Conservation (phyloP, 2,888 invertebrate species). For the Epirrita christyi region DNA sequence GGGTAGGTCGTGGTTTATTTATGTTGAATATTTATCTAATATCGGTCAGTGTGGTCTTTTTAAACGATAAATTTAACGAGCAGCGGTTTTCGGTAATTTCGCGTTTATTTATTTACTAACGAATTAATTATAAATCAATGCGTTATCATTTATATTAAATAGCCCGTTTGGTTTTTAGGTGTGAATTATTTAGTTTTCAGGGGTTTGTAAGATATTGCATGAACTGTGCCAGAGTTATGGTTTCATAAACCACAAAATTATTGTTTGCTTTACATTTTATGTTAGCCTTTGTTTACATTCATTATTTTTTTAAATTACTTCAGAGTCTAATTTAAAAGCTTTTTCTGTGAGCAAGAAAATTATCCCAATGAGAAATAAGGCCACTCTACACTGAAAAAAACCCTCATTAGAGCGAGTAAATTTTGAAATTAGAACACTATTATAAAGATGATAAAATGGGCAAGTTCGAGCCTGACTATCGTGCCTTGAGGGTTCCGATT, state of each 20-base stretch:
- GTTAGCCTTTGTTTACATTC: not conserved
- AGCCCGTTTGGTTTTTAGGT: conserved; percentile 20
- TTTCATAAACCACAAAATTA: conserved; percentile 22
- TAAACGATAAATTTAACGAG: conserved; percentile 50
- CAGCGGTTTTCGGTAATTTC: conserved; percentile 51
- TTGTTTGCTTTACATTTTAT: conserved; percentile 8
- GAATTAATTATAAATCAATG: conserved; percentile 46
- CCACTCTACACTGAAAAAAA: too few relatives aligned
- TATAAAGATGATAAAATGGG: too few relatives aligned
- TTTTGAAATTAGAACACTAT: too few relatives aligned
- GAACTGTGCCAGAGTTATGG: conserved; percentile 37
- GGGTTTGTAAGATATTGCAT: conserved; percentile 28
- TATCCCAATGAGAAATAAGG: too few relatives aligned
- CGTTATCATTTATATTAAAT: conserved; percentile 39
- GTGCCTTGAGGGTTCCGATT: too few relatives aligned
- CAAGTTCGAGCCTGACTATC: too few relatives aligned
- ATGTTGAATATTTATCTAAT: conserved; percentile 74
- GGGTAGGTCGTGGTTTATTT: conserved; percentile 80
- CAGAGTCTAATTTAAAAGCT: too few relatives aligned
- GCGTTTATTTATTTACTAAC: conserved; percentile 45
- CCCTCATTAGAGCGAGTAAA: too few relatives aligned
- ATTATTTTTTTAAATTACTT: not conserved
- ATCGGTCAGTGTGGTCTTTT: conserved; percentile 43
- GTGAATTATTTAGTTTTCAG: conserved; percentile 27
- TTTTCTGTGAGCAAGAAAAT: too few relatives aligned